Evolutionary conservation across 1,140 invertebrate genomes (phyloP), one percentile per base, ranked within the genome.

Genomic region (Drosophila sp.): DNA sequence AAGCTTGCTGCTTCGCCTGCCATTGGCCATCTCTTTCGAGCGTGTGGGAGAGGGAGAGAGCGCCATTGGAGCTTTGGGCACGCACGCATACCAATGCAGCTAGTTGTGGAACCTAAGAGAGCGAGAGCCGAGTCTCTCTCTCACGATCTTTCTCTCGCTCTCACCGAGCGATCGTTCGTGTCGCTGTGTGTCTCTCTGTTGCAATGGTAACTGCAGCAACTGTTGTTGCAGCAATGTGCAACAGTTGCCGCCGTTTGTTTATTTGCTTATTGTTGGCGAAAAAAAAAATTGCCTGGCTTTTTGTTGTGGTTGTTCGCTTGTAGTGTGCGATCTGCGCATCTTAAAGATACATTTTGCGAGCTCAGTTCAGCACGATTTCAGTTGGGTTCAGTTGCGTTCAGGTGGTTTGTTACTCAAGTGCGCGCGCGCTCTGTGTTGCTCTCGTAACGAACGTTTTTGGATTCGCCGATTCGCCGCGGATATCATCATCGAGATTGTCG

Each of bases 51-150:
- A 60, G 30, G 1, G 17, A 17, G 44, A 64, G 41, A 57, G 61
- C 60, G 69, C 44, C 5, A 23, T 47, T 47, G 44, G 44, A 50
- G 44, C 44, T 50, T 50, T 50, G 23, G 7, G 10, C 2, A 17
- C 23, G 54, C 64, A 76, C 77, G 32, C 67, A 78, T 50, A 80
- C 78, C n/a, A 23, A 40, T 32, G 67, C 71, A 78, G 29, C 40
- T 80, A 80, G 10, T 80, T 89, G 84, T 89, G 84, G 84, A 89
- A 79, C 84, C 77, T 89, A 89, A 90, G 73, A 83, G 83, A 80
- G 80, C 41, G 40, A 32, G 40, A 71, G 5, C 2, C n/a, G n/a
- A 7, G 44, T 1, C 30, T 41, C 27, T 29, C 58, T 63, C 72
- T 70, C 67, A 66, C 73, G 72, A 66, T 79, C 55, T 86, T 73